Conservation (phyloP, 2,888 invertebrate species). For the Dione juno region DNA sequence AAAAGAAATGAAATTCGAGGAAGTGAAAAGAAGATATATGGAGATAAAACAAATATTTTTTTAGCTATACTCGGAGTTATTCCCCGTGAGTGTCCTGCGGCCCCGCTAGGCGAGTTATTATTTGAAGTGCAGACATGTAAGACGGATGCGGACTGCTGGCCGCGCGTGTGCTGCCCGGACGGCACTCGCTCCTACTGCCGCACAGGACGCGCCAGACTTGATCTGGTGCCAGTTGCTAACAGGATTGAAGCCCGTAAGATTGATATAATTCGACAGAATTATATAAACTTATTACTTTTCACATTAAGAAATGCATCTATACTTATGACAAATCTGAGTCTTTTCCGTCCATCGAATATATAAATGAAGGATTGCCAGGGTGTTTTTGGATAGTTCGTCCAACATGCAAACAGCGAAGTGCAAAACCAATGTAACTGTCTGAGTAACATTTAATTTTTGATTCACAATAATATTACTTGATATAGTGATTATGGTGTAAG, state of each 20-base stretch:
- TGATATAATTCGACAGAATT: neutral
- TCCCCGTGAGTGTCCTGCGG: conserved; percentile 87
- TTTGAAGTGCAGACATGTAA: conserved; percentile 88
- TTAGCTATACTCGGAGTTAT: conserved; percentile 86
- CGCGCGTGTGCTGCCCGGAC: conserved; percentile 90
- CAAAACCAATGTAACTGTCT: no score
- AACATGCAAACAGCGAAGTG: no score
- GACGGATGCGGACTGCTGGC: conserved; percentile 88
- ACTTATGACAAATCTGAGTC: no score
- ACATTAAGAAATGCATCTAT: no score
- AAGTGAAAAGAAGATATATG: neutral
- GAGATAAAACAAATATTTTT: neutral
- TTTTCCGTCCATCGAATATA: no score
- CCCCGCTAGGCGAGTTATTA: conserved; percentile 87
- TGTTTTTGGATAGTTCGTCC: no score
- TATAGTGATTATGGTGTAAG: no score
- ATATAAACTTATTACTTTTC: no score
- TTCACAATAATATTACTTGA: no score
- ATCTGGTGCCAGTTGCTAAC: conserved; percentile 85
- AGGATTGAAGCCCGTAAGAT: conserved; percentile 85
- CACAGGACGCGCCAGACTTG: conserved; percentile 86
- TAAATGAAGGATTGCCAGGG: no score
- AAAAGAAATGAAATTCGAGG: neutral
- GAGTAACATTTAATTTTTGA: no score
- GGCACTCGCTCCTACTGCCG: conserved; percentile 87